Percentiles rank a stretch among this genome's conserved stretches.
Conservation (phyloP, 2,113 vertebrate genomes). For the Bucco capensis region DNA sequence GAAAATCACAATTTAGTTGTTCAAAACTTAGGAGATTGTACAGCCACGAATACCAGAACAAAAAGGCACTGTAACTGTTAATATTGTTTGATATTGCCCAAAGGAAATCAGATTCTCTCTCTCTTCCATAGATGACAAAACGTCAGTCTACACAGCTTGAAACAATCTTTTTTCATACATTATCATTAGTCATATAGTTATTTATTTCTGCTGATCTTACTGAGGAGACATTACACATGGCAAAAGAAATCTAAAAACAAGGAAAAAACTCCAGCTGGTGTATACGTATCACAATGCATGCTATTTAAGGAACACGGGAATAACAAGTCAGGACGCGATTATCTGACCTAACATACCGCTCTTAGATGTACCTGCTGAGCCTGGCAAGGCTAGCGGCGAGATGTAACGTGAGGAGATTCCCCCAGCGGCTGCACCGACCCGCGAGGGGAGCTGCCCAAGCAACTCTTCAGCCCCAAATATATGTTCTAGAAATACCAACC, state of each 20-base stretch:
- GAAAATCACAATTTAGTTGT: neutral
- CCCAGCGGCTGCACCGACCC: neutral
- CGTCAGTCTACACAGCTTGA: neutral
- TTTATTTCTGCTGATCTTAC: neutral
- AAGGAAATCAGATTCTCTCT: neutral
- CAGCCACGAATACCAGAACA: rapidly evolving
- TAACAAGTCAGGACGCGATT: too few species aligned
- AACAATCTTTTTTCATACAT: neutral
- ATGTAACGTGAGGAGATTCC: rapidly evolving
- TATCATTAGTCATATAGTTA: neutral
- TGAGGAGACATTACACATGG: neutral
- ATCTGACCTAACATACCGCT: rapidly evolving
- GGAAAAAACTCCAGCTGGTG: rapidly evolving
- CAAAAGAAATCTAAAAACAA: neutral
- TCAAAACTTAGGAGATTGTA: neutral
- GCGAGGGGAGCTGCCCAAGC: neutral
- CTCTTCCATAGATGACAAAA: neutral
- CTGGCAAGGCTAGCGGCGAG: neutral
- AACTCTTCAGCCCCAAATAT: neutral
- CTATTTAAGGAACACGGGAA: neutral
- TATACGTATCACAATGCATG: rapidly evolving
- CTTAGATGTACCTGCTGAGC: neutral
- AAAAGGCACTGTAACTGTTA: neutral
- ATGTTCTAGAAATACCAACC: neutral
- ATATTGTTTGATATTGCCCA: neutral